Evolutionary conservation across 2,888 invertebrate genomes (phyloP), one percentile per base, ranked within the genome.

Genomic region (Ctena decussata): DNA sequence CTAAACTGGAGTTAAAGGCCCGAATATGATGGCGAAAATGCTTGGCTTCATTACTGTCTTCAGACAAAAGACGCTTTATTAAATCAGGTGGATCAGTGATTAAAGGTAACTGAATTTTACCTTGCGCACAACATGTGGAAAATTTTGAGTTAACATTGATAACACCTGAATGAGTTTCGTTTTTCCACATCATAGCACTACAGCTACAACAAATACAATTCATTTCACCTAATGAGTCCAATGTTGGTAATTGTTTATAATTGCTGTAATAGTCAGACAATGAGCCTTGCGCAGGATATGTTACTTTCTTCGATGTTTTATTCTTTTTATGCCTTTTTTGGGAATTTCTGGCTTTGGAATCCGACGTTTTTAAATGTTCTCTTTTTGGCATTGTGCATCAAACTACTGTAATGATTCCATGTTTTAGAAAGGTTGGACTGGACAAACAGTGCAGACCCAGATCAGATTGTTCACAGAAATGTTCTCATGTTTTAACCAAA

Each of bases 1-100:
- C 65, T 35, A 65, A 65, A 65, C 65, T 65, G 65, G 65, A 65
- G 18, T 65, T 65, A 35, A 65, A 65, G 27, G 65, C 65, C 1
- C 65, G 3, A 35, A 35, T 65, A 65, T 65, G 35, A 65, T 65
- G 65, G 32, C 35, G 65, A 65, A 65, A 65, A 35, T 35, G 65
- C 65, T 65, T 65, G 18, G 65, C 32, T 35, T 65, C 35, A 35
- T 65, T 65, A 32, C 35, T 65, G 35, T 65, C 65, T 65, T 35
- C 35, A 65, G 65, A 65, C 35, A 65, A 35, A 65, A 65, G 65
- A 11, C 24, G 32, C 18, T 65, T 65, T 35, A 65, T 35, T 65
- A 65, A 65, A 35, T 65, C 35, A 2, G 32, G 65, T 65, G 65
- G 65, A 5, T 65, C 65, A 65, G 35, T 65, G 35, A 65, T 65